Percentiles rank a stretch among this genome's conserved stretches.
phyloP scores from a whole-genome alignment of 2,797 vertebrate species.

The Phrynocephalus guinanensis region DNA sequence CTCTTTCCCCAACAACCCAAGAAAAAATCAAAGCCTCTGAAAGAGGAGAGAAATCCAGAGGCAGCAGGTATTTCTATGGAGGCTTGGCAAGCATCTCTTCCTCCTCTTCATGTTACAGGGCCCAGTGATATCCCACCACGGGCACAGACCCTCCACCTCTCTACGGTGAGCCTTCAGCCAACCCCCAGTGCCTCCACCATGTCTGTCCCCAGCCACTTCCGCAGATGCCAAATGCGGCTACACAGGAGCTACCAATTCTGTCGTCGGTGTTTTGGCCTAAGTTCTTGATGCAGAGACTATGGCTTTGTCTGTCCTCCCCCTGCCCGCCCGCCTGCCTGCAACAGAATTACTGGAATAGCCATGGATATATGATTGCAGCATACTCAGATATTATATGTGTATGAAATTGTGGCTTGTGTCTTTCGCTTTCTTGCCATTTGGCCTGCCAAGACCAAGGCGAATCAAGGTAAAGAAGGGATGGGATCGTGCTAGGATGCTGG shows the following conservation, averaged over 20 bases:
- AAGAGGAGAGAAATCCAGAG: background rate
- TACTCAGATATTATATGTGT: slow-evolving; percentile 15
- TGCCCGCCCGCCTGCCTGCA: background rate
- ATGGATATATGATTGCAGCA: slow-evolving; percentile 19
- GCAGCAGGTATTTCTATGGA: slow-evolving; percentile 12
- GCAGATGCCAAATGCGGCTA: slow-evolving; percentile 14
- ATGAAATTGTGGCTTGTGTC: background rate
- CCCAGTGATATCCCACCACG: background rate
- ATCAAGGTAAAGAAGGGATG: background rate
- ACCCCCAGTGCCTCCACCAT: background rate
- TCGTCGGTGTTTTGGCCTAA: background rate
- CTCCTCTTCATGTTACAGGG: background rate
- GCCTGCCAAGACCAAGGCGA: background rate
- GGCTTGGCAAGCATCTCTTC: background rate
- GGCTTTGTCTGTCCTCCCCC: background rate
- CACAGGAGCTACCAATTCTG: background rate
- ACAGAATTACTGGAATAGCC: background rate
- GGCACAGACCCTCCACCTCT: background rate
- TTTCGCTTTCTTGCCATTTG: background rate
- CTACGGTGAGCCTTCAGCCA: slow-evolving; percentile 7
- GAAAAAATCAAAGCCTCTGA: background rate
- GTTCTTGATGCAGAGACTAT: background rate
- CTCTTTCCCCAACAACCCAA: background rate
- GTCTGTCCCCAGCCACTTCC: background rate
- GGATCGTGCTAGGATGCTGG: background rate